Percentiles rank a stretch among this genome's conserved stretches.
Conservation (phyloP, 1,140 invertebrate species). For the Antheraea pernyi region DNA sequence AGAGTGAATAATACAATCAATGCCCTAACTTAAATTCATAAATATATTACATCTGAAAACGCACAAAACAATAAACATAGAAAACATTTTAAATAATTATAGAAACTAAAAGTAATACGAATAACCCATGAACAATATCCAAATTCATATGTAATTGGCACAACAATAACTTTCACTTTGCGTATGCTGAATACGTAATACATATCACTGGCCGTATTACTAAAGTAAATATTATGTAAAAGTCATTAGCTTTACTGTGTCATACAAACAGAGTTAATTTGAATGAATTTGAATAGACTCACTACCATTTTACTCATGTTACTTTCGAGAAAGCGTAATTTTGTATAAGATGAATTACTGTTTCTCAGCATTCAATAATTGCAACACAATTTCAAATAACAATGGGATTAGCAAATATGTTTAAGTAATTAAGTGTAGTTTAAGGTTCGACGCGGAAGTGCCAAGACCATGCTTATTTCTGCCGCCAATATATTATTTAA, state of each 20-base stretch:
- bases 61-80: no score
- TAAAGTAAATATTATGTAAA: conserved; percentile 32
- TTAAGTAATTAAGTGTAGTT: background rate
- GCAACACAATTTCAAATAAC: background rate
- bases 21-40: no score
- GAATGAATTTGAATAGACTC: conserved; percentile 15
- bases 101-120: background rate
- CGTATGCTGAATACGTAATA: conserved; percentile 22
- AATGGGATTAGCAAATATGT: background rate
- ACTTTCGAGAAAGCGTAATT: background rate
- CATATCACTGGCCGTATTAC: conserved; percentile 14
- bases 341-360: background rate
- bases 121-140: conserved; percentile 8
- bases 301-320: background rate
- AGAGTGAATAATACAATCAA: no score
- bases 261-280: conserved; percentile 14
- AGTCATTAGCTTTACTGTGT: conserved; percentile 22
- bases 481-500: no score
- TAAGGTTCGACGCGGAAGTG: background rate
- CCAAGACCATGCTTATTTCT: no score
- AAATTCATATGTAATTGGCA: conserved; percentile 7
- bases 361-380: background rate
- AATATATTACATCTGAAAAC: no score
- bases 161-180: conserved; percentile 15
- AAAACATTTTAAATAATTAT: background rate